phyloP scores from a whole-genome alignment of 2,113 vertebrate species.

The Podilymbus podiceps region DNA sequence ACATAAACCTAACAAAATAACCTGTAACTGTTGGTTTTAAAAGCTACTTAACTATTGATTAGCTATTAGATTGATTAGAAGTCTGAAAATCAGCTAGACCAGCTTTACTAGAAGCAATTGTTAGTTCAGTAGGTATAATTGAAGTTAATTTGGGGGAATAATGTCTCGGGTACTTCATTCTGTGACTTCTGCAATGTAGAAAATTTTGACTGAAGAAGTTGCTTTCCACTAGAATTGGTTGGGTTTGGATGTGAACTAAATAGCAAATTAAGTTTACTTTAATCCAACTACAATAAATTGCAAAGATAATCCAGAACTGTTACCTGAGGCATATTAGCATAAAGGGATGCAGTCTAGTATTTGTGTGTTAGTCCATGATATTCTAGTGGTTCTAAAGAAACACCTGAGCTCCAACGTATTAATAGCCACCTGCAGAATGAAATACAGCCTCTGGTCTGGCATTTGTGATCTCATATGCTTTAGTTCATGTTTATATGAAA shows the following conservation, averaged over 20 bases:
- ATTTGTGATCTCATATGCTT: not conserved
- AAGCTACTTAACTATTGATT: not conserved
- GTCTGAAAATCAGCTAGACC: not conserved
- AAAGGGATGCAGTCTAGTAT: not conserved
- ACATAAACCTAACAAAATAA: not conserved
- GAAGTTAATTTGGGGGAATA: not conserved
- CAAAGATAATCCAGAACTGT: not conserved
- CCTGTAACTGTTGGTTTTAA: not conserved
- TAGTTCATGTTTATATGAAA: not conserved
- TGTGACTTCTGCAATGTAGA: not conserved
- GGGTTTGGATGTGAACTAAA: not conserved
- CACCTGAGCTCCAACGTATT: not conserved
- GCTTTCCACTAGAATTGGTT: not conserved
- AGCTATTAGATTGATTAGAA: not conserved
- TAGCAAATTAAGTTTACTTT: not conserved
- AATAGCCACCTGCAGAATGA: not conserved
- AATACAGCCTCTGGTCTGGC: not conserved
- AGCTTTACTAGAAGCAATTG: not conserved
- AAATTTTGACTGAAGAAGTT: not conserved
- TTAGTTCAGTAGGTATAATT: not conserved
- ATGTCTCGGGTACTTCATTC: not conserved
- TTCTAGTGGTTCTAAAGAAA: not conserved
- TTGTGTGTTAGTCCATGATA: not conserved
- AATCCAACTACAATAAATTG: not conserved
- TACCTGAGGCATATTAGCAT: not conserved